Evolutionary conservation across 2,888 invertebrate genomes (phyloP).

Genomic region (Endotricha flammealis): DNA sequence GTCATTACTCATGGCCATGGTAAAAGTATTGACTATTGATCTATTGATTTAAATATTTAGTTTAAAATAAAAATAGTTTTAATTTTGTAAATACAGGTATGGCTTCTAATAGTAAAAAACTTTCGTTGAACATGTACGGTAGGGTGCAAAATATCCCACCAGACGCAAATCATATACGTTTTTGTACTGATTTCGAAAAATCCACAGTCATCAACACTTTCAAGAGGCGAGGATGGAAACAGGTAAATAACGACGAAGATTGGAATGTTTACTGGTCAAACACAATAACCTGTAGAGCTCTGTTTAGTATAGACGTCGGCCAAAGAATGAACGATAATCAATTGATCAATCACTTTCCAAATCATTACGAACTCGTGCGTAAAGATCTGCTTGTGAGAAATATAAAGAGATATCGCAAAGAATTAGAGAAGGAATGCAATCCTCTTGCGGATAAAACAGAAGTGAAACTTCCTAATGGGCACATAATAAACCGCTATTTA

Average conservation of each 20-base stretch:
- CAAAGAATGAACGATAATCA: slow-evolving; percentile 85
- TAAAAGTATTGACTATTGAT: too few species aligned
- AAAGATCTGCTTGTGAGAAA: slow-evolving; percentile 98
- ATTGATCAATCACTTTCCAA: slow-evolving; percentile 96
- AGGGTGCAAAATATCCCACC: slow-evolving; percentile 36
- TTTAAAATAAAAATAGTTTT: slow-evolving; percentile 3
- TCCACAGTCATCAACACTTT: slow-evolving; percentile 44
- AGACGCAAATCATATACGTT: slow-evolving; percentile 81
- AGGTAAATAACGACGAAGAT: slow-evolving; percentile 90
- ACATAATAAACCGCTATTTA: slow-evolving; percentile 82
- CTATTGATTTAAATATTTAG: too few species aligned
- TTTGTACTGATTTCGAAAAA: slow-evolving; percentile 48
- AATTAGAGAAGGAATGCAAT: slow-evolving; percentile 92
- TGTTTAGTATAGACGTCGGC: slow-evolving; percentile 80
- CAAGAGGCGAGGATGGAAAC: slow-evolving; percentile 80
- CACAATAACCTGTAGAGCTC: slow-evolving; percentile 89
- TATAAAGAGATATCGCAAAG: slow-evolving; percentile 94
- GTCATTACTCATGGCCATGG: too few species aligned
- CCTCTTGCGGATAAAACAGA: slow-evolving; percentile 85
- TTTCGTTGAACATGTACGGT: slow-evolving; percentile 73
- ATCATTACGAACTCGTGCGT: slow-evolving; percentile 94
- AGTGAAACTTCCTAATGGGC: slow-evolving; percentile 72
- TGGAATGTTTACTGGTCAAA: slow-evolving; percentile 98
- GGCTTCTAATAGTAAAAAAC: slow-evolving; percentile 74
- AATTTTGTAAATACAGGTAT: slow-evolving; percentile 5